A percentile compares a stretch with the other conserved stretches of the same genome.
phyloP scores from a whole-genome alignment of 2,797 vertebrate species.

The Danio choprae region DNA sequence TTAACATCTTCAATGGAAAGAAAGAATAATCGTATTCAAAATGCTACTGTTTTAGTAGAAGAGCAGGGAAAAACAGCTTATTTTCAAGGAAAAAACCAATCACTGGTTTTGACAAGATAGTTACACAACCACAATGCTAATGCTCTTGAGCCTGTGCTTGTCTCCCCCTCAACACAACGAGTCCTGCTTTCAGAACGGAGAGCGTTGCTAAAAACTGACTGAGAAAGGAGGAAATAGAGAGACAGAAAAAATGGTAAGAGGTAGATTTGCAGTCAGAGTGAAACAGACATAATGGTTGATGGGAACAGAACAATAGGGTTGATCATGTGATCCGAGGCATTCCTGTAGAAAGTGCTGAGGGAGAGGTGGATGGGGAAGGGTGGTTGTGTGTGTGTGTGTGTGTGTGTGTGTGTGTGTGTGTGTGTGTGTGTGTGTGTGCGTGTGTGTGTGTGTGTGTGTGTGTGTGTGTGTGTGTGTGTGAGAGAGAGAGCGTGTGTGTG shows the following conservation, averaged over 20 bases:
- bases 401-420: conserved; percentile 38
- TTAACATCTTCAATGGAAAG: conserved; percentile 69
- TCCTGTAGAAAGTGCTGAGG: conserved; percentile 58
- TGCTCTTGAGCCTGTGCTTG: conserved; percentile 80
- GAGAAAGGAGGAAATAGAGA: conserved; percentile 62
- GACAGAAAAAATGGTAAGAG: conserved; percentile 87
- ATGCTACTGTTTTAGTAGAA: conserved; percentile 77
- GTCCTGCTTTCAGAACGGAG: conserved; percentile 76
- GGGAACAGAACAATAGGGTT: conserved; percentile 48
- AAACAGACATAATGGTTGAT: conserved; percentile 74
- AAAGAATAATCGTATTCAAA: conserved; percentile 62
- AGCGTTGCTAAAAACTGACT: conserved; percentile 66
- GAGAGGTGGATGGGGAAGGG: conserved; percentile 47
- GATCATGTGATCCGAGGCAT: conserved; percentile 58
- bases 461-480: conserved; percentile 32
- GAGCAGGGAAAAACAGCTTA: conserved; percentile 86
- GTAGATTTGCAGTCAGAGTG: conserved; percentile 89
- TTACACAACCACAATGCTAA: conserved; percentile 67
- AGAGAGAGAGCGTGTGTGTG: too few relatives aligned
- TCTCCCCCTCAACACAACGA: conserved; percentile 76
- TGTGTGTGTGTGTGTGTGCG: conserved; percentile 59
- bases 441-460: conserved; percentile 32
- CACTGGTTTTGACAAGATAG: conserved; percentile 68
- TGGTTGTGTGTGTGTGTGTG: conserved; percentile 63
- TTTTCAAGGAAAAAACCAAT: conserved; percentile 76